These are phyloP conservation scores for Pseudomyrmex gracilis DNA, from an alignment of 1,140 invertebrate species.

Conservation along the genomic window DNA sequence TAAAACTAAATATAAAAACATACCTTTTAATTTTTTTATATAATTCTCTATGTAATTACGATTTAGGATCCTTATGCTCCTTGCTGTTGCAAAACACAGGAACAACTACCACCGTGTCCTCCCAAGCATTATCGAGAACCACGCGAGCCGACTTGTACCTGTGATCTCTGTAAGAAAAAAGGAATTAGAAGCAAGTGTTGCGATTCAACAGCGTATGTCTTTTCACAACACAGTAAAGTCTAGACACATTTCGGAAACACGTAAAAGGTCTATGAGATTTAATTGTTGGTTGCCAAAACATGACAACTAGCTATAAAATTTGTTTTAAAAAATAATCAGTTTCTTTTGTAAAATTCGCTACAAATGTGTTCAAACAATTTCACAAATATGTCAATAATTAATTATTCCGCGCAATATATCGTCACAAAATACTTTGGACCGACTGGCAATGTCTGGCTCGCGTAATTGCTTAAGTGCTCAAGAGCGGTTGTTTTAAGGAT, in stretches of 20 bases:
- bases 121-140: conserved; percentile 55
- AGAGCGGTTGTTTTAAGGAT: no score
- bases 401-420: no score
- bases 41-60: not conserved
- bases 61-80: conserved; percentile 71
- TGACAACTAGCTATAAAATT: no score
- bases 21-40: not conserved
- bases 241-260: conserved; percentile 45
- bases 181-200: conserved; percentile 64
- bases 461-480: no score
- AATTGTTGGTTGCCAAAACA: no score
- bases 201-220: not conserved
- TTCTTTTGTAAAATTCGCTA: no score
- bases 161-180: conserved; percentile 70
- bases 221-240: conserved; percentile 31
- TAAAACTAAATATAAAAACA: no score
- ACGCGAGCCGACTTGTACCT: conserved; percentile 63
- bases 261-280: conserved; percentile 19
- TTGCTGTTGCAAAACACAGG: conserved; percentile 46
- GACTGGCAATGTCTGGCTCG: no score
- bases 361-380: no score
- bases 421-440: no score
- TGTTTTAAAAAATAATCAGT: no score
- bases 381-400: no score
- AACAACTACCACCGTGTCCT: conserved; percentile 64